Base-by-base conservation (phyloP, 1,140 invertebrate genomes). In the Macrotrachela quadricornifera region DNA sequence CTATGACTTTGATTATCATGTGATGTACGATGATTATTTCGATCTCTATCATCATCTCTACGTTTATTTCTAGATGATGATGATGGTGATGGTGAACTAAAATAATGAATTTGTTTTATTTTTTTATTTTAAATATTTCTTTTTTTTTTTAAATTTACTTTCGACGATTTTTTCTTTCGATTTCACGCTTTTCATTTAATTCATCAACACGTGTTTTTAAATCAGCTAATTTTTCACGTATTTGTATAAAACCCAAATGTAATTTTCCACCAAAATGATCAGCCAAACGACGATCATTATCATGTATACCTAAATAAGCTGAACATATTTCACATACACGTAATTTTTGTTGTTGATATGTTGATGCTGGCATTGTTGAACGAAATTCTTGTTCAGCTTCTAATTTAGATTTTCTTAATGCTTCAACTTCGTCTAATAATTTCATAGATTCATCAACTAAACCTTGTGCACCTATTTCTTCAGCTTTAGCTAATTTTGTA, bases 191-290 rank as follows among this genome's bases (percentile, higher is more conserved):
- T 14, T 14, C 40, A 14, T 42, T 42, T 4, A 13, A 15, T 15
- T 42, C 40, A 15, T 11, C 10, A 42, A 42, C 40, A 14, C 13
- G 15, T 42, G 3, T 42, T 14, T 88, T 82, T n/a, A 97, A 71
- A 58, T 95, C 88, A 0, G 81, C 76, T 1, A 96, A 72, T 67
- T 92, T 95, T 61, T 96, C 90, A 18, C 92, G 76, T 56, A 97
- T 95, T 60, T 86, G 88, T 52, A 97, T 95, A 68, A 97, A 97
- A 14, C 92, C 92, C 38, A 99, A 73, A 77, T 99, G 92, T 46
- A 99, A 75, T 73, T 97, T 97, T 30, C 92, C 92, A 46, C 92
- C 92, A 73, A 97, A 99, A 69, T 99, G 92, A 74, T 97, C 92
- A 16, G 91, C 91, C 36, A 99, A 70, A 38, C 92, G 80, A 51